These are phyloP conservation scores for Notothenia coriiceps DNA, from an alignment of 2,113 vertebrate genomes.

Conservation along the genomic window DNA sequence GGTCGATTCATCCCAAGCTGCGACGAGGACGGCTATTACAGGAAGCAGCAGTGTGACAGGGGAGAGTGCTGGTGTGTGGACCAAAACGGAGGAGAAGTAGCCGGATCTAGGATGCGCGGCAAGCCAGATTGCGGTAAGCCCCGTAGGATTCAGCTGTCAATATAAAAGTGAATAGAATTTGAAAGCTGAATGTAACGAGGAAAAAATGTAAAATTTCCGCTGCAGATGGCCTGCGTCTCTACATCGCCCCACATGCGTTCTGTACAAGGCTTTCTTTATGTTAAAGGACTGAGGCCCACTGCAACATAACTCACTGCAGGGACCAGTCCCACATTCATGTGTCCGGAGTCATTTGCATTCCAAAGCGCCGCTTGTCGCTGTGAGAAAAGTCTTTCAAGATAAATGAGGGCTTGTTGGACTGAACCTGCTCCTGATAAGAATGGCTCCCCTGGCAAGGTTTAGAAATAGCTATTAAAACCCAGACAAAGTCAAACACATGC, in stretches of 20 bases:
- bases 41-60: slow-evolving; percentile 93
- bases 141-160: neutral
- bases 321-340: slow-evolving; percentile 81
- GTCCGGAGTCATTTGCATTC: slow-evolving; percentile 84
- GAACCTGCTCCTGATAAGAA: slow-evolving; percentile 79
- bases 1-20: slow-evolving; percentile 96
- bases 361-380: slow-evolving; percentile 79
- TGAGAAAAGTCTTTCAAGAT: slow-evolving; percentile 82
- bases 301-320: slow-evolving; percentile 74
- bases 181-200: neutral
- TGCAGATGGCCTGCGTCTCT: slow-evolving; percentile 10
- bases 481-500: slow-evolving; percentile 76
- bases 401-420: slow-evolving; percentile 78
- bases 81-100: slow-evolving; percentile 91
- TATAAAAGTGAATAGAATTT: slow-evolving; percentile 9
- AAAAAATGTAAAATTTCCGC: slow-evolving; percentile 1
- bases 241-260: slow-evolving; percentile 37
- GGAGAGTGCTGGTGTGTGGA: slow-evolving; percentile 97
- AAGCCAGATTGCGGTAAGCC: slow-evolving; percentile 93
- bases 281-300: slow-evolving; percentile 63
- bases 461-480: slow-evolving; percentile 79
- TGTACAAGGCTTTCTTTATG: slow-evolving; percentile 79
- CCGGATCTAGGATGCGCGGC: slow-evolving; percentile 89
- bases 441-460: slow-evolving; percentile 76
- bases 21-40: slow-evolving; percentile 95